phyloP scores from a whole-genome alignment of 2,888 invertebrate species.

The Holacanthella duospinosa region DNA sequence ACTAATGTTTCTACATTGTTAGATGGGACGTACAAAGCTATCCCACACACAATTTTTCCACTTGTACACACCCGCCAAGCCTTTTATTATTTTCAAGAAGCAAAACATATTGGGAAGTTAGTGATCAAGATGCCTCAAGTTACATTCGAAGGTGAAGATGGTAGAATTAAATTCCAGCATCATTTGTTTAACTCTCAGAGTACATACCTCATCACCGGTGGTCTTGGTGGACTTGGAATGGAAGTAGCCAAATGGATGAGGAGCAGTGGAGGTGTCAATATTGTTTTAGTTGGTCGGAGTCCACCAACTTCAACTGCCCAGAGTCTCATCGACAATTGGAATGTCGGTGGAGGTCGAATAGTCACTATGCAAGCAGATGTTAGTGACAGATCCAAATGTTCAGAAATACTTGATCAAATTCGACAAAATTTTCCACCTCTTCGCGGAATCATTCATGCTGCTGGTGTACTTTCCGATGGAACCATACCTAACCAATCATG shows the following conservation, averaged over 20 bases:
- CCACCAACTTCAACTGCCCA: conserved; percentile 7
- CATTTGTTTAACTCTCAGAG: conserved; percentile 14
- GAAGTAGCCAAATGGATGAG: conserved; percentile 24
- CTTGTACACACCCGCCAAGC: conserved; percentile 13
- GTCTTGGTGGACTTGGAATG: conserved; percentile 24
- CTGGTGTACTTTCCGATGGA: conserved; percentile 17
- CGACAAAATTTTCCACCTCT: conserved; percentile 14
- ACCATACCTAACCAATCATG: conserved; percentile 15
- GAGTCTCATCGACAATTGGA: conserved; percentile 9
- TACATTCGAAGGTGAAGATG: conserved; percentile 10
- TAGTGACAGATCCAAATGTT: conserved; percentile 14
- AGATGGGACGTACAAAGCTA: background rate
- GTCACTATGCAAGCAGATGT: conserved; percentile 15
- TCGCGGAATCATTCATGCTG: conserved; percentile 19
- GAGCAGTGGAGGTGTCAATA: conserved; percentile 17
- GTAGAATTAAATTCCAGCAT: background rate
- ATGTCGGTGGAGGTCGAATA: conserved; percentile 11
- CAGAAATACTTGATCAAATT: conserved; percentile 10
- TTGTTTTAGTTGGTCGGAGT: conserved; percentile 17
- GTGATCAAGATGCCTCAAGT: conserved; percentile 22
- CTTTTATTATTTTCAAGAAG: conserved; percentile 17
- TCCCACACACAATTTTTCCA: background rate
- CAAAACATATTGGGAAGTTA: conserved; percentile 22
- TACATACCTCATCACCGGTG: conserved; percentile 25
- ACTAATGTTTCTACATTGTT: too few species aligned